Evolutionary conservation across 2,113 vertebrate species (phyloP).

Genomic region (Chaetura pelagica): DNA sequence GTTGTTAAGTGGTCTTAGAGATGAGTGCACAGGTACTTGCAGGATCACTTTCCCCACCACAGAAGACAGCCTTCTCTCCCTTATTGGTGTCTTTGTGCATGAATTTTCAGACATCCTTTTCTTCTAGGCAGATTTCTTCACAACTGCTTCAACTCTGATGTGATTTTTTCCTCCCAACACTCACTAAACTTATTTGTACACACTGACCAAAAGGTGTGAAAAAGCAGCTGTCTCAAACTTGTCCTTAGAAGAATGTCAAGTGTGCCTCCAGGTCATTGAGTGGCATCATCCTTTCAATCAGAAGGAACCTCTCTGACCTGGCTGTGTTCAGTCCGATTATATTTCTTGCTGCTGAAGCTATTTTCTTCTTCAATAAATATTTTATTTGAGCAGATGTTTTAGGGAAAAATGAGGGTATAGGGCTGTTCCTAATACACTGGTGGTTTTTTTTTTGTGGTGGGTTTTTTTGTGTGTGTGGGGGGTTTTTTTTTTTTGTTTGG

Average conservation of each 20-base stretch:
- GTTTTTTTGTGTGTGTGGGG: too few species aligned
- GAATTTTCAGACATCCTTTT: not conserved
- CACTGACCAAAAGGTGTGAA: not conserved
- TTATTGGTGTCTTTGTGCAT: not conserved
- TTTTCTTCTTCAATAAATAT: too few species aligned
- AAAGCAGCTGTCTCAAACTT: not conserved
- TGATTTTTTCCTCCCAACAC: not conserved
- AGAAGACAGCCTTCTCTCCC: not conserved
- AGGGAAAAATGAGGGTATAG: too few species aligned
- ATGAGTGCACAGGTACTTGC: not conserved
- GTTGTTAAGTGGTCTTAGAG: not conserved
- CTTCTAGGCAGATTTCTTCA: not conserved
- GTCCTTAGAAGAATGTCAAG: not conserved
- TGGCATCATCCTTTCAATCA: not conserved
- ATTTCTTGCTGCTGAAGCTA: not conserved
- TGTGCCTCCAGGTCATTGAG: not conserved
- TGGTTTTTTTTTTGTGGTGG: too few species aligned
- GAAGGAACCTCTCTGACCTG: not conserved
- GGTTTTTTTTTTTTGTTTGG: too few species aligned
- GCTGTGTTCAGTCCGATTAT: not conserved
- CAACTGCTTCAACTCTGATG: not conserved
- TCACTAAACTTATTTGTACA: not conserved
- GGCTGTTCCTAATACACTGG: too few species aligned
- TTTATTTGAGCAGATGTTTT: too few species aligned
- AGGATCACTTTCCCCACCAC: fast-evolving